Evolutionary conservation across 2,797 vertebrate genomes (phyloP).

Genomic region (Delichon dasypus): DNA sequence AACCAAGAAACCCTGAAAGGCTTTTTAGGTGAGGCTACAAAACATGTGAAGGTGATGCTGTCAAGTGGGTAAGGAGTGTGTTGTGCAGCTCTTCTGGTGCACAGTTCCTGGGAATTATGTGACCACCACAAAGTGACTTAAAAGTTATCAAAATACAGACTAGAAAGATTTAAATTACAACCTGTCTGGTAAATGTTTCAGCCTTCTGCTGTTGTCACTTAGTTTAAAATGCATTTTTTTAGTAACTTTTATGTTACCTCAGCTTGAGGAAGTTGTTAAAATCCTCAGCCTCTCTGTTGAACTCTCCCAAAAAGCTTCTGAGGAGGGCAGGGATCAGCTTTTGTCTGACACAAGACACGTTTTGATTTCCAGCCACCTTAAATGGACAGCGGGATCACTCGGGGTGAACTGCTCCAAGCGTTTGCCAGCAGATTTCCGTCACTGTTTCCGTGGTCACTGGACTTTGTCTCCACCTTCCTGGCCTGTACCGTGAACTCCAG

Average conservation of each 20-base stretch:
- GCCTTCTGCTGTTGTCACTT: neutral
- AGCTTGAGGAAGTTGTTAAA: neutral
- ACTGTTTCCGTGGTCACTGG: neutral
- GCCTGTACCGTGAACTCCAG: fast-evolving
- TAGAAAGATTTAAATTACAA: neutral
- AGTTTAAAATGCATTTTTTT: neutral
- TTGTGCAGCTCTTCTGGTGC: neutral
- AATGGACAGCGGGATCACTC: neutral
- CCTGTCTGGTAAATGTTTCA: fast-evolving
- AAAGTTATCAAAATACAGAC: neutral
- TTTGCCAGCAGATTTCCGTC: neutral
- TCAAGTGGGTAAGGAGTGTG: neutral
- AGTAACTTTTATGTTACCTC: fast-evolving
- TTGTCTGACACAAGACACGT: fast-evolving
- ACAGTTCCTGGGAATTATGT: neutral
- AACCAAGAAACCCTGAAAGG: neutral
- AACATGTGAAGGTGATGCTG: neutral
- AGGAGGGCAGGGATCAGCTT: neutral
- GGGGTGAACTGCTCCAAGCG: neutral
- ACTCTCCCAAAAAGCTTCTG: neutral
- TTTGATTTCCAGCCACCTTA: neutral
- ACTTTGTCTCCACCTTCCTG: constrained; percentile 6
- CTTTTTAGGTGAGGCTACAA: neutral
- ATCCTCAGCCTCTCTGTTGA: neutral
- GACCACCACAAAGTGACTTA: neutral